phyloP scores from a whole-genome alignment of 2,888 invertebrate species.

The Caradrina kadenii region DNA sequence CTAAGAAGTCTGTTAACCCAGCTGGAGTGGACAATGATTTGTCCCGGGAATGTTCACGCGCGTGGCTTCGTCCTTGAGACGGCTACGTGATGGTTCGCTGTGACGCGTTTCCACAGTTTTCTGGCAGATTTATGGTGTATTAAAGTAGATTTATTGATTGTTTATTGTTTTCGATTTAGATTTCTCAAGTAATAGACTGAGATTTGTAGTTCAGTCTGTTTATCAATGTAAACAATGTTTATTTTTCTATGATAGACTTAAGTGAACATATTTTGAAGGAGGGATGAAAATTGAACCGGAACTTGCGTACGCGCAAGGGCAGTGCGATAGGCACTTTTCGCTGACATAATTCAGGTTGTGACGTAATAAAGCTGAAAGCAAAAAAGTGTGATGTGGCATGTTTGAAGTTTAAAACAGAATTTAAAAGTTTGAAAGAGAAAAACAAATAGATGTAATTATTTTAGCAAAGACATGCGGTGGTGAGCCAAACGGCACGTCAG shows the following conservation, averaged over 20 bases:
- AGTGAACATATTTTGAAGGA: conserved; percentile 17
- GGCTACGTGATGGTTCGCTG: conserved; percentile 53
- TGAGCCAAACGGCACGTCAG: conserved; percentile 60
- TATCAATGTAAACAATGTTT: conserved; percentile 57
- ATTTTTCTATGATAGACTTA: conserved; percentile 46
- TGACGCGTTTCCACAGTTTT: conserved; percentile 68
- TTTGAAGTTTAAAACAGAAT: conserved; percentile 46
- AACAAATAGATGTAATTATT: conserved; percentile 60
- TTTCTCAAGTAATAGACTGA: conserved; percentile 65
- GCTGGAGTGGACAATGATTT: conserved; percentile 39
- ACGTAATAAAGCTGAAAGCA: conserved; percentile 28
- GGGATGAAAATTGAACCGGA: conserved; percentile 22
- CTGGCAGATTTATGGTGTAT: conserved; percentile 75
- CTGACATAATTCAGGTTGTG: conserved; percentile 37
- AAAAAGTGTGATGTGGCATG: conserved; percentile 33
- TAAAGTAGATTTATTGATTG: conserved; percentile 77
- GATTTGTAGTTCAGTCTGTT: conserved; percentile 60
- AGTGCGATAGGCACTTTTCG: conserved; percentile 35
- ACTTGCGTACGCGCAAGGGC: conserved; percentile 29
- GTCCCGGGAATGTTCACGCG: conserved; percentile 47
- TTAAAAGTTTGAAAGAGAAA: conserved; percentile 50
- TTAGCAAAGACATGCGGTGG: conserved; percentile 53
- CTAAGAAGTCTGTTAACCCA: conserved; percentile 14
- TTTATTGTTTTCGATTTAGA: conserved; percentile 75
- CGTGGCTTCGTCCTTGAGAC: conserved; percentile 63